Percentiles rank a stretch among this genome's conserved stretches.
Conservation (phyloP, 2,797 vertebrate genomes). For the Smutsia temminckii region DNA sequence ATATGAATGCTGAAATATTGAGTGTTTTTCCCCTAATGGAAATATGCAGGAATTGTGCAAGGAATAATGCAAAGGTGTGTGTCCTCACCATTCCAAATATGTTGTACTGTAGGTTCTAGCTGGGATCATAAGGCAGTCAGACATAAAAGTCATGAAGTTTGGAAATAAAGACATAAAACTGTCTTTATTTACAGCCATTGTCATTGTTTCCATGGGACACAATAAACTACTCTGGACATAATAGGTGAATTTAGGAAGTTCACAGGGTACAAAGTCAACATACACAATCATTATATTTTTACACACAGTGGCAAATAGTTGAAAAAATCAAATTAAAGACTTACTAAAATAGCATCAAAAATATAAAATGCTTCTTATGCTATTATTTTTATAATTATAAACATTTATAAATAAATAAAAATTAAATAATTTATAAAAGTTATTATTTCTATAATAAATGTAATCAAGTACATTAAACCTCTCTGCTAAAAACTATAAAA, state of each 20-base stretch:
- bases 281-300: neutral
- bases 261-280: neutral
- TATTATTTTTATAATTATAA: no score
- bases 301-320: neutral
- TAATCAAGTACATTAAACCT: neutral
- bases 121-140: accelerated
- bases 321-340: neutral
- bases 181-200: neutral
- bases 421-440: no score
- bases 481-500: neutral
- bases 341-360: neutral
- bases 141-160: accelerated
- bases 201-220: neutral
- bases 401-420: no score
- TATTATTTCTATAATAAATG: neutral
- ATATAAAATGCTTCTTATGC: neutral
- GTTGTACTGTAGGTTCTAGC: accelerated
- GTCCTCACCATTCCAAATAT: accelerated
- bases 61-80: neutral
- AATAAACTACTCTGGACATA: neutral
- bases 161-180: neutral
- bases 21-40: neutral
- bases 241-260: neutral
- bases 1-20: accelerated
- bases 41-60: neutral